phyloP scores from a whole-genome alignment of 2,888 invertebrate genomes.

The Ectemnius continuus region DNA sequence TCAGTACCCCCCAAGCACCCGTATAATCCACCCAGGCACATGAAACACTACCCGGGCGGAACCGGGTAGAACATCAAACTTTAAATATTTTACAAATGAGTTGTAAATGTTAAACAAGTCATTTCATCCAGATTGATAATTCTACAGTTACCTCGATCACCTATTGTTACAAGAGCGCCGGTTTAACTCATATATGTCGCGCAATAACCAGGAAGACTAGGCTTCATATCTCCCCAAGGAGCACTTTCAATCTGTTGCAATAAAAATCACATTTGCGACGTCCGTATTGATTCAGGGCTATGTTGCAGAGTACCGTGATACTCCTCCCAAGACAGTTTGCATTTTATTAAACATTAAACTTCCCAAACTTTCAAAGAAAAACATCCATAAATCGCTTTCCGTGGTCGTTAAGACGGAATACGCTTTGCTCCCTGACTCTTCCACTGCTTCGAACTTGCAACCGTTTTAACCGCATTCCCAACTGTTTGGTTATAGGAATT shows the following conservation, averaged over 20 bases:
- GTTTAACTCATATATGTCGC: slow-evolving; percentile 41
- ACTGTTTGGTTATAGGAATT: not conserved
- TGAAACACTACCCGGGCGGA: too few relatives aligned
- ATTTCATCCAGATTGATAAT: too few relatives aligned
- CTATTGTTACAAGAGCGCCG: slow-evolving; percentile 48
- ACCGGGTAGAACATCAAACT: too few relatives aligned
- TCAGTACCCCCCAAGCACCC: too few relatives aligned
- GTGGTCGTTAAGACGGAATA: slow-evolving; percentile 29
- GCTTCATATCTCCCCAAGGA: slow-evolving; percentile 32
- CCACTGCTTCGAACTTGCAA: slow-evolving; percentile 10
- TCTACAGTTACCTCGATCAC: slow-evolving; percentile 53
- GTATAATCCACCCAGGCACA: too few relatives aligned
- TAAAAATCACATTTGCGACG: slow-evolving; percentile 29
- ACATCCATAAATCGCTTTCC: slow-evolving; percentile 32
- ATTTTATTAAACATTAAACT: slow-evolving; percentile 36
- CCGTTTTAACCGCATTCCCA: slow-evolving; percentile 1
- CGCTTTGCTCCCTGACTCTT: slow-evolving; percentile 5
- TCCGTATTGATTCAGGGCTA: not conserved
- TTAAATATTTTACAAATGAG: too few relatives aligned
- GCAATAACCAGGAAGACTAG: slow-evolving; percentile 12
- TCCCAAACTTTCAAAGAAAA: slow-evolving; percentile 24
- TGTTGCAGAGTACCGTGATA: not conserved
- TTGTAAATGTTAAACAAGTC: too few relatives aligned
- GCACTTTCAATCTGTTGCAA: slow-evolving; percentile 40
- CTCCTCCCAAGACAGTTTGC: slow-evolving; percentile 10